Conservation (phyloP, 2,888 invertebrate genomes). For the Perizoma affinitatum region DNA sequence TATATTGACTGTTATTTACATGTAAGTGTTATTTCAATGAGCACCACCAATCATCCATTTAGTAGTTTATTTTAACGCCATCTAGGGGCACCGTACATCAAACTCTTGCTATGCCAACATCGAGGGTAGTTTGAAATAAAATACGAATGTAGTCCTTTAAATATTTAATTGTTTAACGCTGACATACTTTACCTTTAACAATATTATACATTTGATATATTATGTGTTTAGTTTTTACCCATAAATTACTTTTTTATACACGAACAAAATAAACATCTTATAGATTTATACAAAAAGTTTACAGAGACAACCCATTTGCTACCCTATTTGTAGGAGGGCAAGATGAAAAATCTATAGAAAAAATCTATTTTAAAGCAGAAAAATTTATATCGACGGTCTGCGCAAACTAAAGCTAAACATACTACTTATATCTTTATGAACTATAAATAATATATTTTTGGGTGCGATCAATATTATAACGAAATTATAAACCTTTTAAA, state of each 20-base stretch:
- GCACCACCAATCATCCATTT: too few relatives aligned
- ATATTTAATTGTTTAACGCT: constrained; percentile 36
- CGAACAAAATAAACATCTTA: constrained; percentile 17
- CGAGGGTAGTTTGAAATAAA: constrained; percentile 2
- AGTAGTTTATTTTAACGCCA: too few relatives aligned
- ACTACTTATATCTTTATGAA: background rate
- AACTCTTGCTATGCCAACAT: background rate
- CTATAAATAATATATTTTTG: constrained; percentile 49
- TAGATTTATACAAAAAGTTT: constrained; percentile 19
- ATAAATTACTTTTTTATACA: constrained; percentile 28
- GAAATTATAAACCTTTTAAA: constrained; percentile 44
- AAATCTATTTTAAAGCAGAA: background rate
- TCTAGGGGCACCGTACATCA: too few relatives aligned
- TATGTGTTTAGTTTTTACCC: constrained; percentile 29
- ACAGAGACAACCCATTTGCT: too few relatives aligned
- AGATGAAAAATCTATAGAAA: too few relatives aligned
- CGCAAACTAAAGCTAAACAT: background rate
- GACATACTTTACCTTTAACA: constrained; percentile 33
- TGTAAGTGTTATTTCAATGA: too few relatives aligned
- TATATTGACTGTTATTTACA: too few relatives aligned
- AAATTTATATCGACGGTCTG: background rate
- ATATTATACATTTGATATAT: constrained; percentile 40
- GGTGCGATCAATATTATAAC: constrained; percentile 70
- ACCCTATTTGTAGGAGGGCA: background rate
- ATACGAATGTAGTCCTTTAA: constrained; percentile 27